These are phyloP conservation scores for Echinarachnius parma DNA, from an alignment of 53 echinoderm and acorn worm species.

Conservation along the genomic window DNA sequence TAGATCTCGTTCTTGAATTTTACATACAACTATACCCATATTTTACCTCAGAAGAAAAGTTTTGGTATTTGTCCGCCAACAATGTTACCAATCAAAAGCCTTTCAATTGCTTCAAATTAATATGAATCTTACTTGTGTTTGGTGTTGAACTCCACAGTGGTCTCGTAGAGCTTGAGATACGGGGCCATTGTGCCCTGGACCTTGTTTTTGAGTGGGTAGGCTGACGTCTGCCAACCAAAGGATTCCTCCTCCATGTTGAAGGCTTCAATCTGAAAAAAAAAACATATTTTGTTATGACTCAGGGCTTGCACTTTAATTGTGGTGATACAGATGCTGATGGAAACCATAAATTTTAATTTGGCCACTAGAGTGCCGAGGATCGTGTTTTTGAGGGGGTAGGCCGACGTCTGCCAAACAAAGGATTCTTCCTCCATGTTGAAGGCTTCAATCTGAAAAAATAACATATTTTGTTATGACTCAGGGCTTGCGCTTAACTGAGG, in stretches of 20 bases:
- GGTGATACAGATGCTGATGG: too few species aligned
- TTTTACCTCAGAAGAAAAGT: too few species aligned
- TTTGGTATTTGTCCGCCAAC: too few species aligned
- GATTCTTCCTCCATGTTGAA: conserved; percentile 94
- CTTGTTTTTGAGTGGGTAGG: conserved; percentile 75
- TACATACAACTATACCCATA: too few species aligned
- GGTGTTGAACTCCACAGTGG: conserved; percentile 91
- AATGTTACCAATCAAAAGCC: too few species aligned
- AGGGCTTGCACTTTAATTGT: too few species aligned
- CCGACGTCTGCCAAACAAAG: conserved; percentile 97
- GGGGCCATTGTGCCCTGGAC: conserved; percentile 70
- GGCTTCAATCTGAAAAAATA: conserved; percentile 67
- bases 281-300: too few species aligned
- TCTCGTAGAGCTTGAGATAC: conserved; percentile 91
- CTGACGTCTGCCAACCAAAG: conserved; percentile 98
- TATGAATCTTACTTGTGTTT: conserved; percentile 98
- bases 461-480: too few species aligned
- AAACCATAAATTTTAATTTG: too few species aligned
- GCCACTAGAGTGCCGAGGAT: conserved; percentile 70
- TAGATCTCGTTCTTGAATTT: too few species aligned
- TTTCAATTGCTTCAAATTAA: too few species aligned
- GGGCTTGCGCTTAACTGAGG: too few species aligned
- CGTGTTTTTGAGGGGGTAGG: conserved; percentile 76
- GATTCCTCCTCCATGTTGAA: conserved; percentile 94
- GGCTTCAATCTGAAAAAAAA: conserved; percentile 66